phyloP scores from a whole-genome alignment of 2,797 vertebrate genomes.

The Aulostomus chinensis region DNA sequence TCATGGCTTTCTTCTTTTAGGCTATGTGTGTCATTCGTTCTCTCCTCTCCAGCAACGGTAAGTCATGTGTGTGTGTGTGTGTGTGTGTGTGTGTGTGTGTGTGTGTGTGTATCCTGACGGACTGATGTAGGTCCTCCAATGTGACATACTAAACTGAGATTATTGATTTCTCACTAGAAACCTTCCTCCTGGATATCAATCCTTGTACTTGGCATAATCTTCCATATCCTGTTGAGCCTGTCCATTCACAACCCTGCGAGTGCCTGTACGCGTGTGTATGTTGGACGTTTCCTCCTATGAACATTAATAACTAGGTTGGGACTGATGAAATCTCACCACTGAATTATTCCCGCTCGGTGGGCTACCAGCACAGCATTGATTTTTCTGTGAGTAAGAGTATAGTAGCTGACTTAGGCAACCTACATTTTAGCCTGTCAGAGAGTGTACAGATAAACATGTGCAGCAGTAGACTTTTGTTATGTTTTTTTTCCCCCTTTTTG shows the following conservation, averaged over 20 bases:
- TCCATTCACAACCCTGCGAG: constrained; percentile 3
- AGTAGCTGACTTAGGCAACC: constrained; percentile 43
- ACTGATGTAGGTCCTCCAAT: neutral
- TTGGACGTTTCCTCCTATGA: constrained; percentile 2
- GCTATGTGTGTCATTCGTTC: constrained; percentile 59
- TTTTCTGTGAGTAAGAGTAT: constrained; percentile 41
- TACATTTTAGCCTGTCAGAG: constrained; percentile 40
- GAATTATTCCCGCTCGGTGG: constrained; percentile 1
- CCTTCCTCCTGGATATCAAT: constrained; percentile 15
- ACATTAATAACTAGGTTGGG: constrained; percentile 22
- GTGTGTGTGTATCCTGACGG: constrained; percentile 1
- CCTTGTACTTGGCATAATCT: constrained; percentile 6
- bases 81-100: neutral
- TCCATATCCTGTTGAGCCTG: constrained; percentile 12
- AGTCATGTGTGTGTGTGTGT: too few relatives aligned
- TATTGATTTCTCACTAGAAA: constrained; percentile 41
- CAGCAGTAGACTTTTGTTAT: too few relatives aligned
- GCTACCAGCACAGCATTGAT: constrained; percentile 46
- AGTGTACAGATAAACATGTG: constrained; percentile 45
- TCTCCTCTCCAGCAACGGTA: constrained; percentile 54
- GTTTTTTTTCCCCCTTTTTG: too few relatives aligned
- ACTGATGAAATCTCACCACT: constrained; percentile 13
- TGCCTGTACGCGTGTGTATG: neutral
- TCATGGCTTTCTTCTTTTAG: constrained; percentile 78
- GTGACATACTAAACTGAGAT: constrained; percentile 1